Conservation (phyloP, 2,797 vertebrate genomes). For the Siniperca scherzeri region DNA sequence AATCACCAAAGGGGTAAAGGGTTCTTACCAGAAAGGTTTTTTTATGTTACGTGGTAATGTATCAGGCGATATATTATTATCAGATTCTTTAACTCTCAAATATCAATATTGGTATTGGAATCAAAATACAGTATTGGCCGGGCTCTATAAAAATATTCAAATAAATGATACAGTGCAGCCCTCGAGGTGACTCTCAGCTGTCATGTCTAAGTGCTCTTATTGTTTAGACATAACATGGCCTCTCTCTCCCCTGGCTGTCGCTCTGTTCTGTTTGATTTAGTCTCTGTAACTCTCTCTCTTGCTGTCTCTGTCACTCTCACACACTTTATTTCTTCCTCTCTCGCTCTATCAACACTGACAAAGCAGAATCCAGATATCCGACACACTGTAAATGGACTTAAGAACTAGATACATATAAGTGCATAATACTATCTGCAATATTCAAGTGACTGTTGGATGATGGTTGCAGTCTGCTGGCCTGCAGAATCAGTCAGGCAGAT, state of each 20-base stretch:
- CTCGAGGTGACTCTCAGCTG: slow-evolving; percentile 31
- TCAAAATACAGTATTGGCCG: background rate
- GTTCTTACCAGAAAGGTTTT: background rate
- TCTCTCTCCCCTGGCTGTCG: slow-evolving; percentile 31
- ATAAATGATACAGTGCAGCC: background rate
- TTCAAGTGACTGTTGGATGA: slow-evolving; percentile 30
- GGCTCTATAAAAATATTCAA: background rate
- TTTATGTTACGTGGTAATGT: background rate
- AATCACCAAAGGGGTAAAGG: background rate
- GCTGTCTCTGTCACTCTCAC: background rate
- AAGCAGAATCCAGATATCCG: slow-evolving; percentile 26
- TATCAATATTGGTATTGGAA: background rate
- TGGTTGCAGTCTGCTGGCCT: background rate
- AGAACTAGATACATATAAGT: slow-evolving; percentile 14
- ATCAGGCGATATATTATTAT: background rate
- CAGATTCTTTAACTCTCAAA: background rate
- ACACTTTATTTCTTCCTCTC: slow-evolving; percentile 4
- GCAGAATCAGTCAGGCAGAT: slow-evolving; percentile 25
- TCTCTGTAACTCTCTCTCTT: slow-evolving; percentile 19
- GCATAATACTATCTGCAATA: background rate
- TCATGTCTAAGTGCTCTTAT: slow-evolving; percentile 35
- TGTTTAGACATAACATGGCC: slow-evolving; percentile 42
- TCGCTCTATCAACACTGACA: slow-evolving; percentile 27
- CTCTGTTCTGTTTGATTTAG: slow-evolving; percentile 18
- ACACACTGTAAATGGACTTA: slow-evolving; percentile 35